A percentile compares a stretch with the other conserved stretches of the same genome.
phyloP scores from a whole-genome alignment of 1,140 invertebrate genomes.

The Cheumatopsyche charites region DNA sequence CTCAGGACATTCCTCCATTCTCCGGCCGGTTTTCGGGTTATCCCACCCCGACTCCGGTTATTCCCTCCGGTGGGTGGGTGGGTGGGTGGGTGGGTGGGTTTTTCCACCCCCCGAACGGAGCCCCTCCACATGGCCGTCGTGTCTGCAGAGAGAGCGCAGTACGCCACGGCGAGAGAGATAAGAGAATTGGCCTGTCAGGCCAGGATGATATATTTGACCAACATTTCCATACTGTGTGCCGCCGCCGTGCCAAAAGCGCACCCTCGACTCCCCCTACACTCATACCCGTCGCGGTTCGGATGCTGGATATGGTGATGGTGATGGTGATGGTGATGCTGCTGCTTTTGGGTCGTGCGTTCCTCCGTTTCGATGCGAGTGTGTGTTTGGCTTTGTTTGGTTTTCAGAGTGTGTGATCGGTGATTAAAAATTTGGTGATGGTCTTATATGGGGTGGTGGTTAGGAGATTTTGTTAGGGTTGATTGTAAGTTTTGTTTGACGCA shows the following conservation, averaged over 20 bases:
- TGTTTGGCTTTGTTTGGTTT: too few species aligned
- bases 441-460: too few species aligned
- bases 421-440: too few species aligned
- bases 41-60: not conserved
- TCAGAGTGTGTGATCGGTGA: too few species aligned
- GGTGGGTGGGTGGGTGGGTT: constrained; percentile 33
- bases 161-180: constrained; percentile 69
- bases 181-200: constrained; percentile 86
- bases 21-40: constrained; percentile 9
- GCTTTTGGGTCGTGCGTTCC: too few species aligned
- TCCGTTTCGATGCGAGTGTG: too few species aligned
- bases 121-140: constrained; percentile 47
- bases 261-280: constrained; percentile 15
- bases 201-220: constrained; percentile 86
- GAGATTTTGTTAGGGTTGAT: too few species aligned
- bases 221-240: constrained; percentile 75
- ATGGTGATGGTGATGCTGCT: too few species aligned
- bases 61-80: too few species aligned
- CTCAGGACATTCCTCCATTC: constrained; percentile 46
- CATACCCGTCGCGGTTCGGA: not conserved
- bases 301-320: too few species aligned
- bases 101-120: constrained; percentile 40
- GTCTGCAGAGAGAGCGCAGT: constrained; percentile 50
- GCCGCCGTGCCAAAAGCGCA: constrained; percentile 47
- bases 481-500: too few species aligned